A percentile compares a stretch with the other conserved stretches of the same genome.
These are phyloP conservation scores for Coendou prehensilis DNA, from an alignment of 2,797 vertebrate species.

Conservation along the genomic window DNA sequence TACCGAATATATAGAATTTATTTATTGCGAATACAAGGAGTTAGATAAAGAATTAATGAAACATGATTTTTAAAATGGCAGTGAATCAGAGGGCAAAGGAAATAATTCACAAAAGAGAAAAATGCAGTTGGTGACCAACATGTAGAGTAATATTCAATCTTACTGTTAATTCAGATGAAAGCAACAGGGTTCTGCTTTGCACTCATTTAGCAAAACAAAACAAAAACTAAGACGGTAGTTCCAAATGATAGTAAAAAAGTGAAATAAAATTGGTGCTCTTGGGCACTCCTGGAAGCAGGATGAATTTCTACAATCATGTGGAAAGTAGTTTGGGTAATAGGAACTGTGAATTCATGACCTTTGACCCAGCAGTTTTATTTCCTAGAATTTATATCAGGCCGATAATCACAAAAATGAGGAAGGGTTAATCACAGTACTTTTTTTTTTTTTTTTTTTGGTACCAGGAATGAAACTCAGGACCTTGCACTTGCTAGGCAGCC, in stretches of 20 bases:
- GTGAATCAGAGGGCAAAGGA: neutral
- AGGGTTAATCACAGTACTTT: neutral
- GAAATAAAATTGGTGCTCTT: neutral
- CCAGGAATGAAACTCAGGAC: too few relatives aligned
- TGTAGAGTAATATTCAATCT: neutral
- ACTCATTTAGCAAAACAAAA: neutral
- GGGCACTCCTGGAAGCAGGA: neutral
- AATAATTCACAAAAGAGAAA: conserved; percentile 19
- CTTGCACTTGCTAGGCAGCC: too few relatives aligned
- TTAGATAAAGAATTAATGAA: neutral
- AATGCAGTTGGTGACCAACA: neutral
- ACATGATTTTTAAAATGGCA: neutral
- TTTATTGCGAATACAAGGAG: neutral
- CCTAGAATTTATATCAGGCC: neutral
- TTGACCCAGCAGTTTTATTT: neutral
- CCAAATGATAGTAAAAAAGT: neutral
- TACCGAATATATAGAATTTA: neutral
- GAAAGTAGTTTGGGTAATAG: neutral
- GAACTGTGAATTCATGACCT: conserved; percentile 7
- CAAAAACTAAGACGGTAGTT: neutral
- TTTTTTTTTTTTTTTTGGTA: too few relatives aligned
- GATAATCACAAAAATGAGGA: neutral
- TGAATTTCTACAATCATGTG: neutral
- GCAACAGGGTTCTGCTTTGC: neutral
- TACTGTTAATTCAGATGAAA: conserved; percentile 15